Evolutionary conservation across 2,888 invertebrate genomes (phyloP).

Genomic region (Pegoplata infirma): DNA sequence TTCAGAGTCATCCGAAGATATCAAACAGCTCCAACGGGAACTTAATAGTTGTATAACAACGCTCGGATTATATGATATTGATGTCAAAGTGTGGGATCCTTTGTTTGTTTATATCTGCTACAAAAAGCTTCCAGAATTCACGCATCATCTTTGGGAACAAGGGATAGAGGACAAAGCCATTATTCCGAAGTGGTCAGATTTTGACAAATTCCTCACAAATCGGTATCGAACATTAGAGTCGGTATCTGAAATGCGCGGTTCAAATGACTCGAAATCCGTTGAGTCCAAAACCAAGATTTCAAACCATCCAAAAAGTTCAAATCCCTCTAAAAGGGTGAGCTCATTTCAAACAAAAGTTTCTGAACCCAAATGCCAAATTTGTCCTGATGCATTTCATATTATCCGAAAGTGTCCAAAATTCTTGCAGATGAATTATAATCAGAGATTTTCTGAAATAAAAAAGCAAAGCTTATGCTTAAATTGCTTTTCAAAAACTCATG

Average conservation of each 20-base stretch:
- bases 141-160: too few relatives aligned
- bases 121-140: too few relatives aligned
- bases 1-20: too few relatives aligned
- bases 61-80: too few relatives aligned
- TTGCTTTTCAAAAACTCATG: constrained; percentile 13
- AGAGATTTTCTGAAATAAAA: not conserved
- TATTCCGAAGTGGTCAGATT: constrained; percentile 32
- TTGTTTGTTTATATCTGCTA: too few relatives aligned
- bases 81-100: too few relatives aligned
- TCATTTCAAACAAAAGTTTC: constrained; percentile 7
- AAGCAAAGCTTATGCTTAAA: constrained; percentile 4
- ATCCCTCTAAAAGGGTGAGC: not conserved
- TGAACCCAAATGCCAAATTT: constrained; percentile 18
- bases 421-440: constrained; percentile 12
- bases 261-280: too few relatives aligned
- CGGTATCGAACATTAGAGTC: constrained; percentile 14
- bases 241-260: not conserved
- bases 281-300: not conserved
- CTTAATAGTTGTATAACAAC: too few relatives aligned
- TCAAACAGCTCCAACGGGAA: too few relatives aligned
- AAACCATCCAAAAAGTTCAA: too few relatives aligned
- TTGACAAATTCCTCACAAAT: constrained; percentile 35
- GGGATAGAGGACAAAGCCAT: constrained; percentile 21
- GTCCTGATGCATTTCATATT: constrained; percentile 31
- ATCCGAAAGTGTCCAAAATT: constrained; percentile 47